Evolutionary conservation across 2,888 invertebrate species (phyloP).

Genomic region (Lasius fuliginosus): DNA sequence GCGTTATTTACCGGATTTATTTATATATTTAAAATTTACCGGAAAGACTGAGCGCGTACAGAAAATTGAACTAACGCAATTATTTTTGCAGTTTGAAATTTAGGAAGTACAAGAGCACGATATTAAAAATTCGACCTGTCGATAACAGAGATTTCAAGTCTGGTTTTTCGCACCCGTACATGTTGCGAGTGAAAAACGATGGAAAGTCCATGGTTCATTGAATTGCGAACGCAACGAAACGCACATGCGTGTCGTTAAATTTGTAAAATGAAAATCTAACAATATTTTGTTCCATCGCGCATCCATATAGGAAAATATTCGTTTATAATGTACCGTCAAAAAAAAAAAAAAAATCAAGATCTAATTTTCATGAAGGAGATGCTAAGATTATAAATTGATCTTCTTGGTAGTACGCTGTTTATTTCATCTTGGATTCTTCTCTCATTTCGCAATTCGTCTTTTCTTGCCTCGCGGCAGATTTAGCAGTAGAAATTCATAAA

Average conservation of each 20-base stretch:
- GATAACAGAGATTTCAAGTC: constrained; percentile 50
- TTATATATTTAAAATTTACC: background rate
- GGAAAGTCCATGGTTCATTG: constrained; percentile 39
- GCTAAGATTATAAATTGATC: constrained; percentile 18
- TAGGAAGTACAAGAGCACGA: constrained; percentile 41
- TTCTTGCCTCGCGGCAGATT: constrained; percentile 12
- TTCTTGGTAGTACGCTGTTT: background rate
- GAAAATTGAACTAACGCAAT: constrained; percentile 46
- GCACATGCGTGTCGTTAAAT: constrained; percentile 35
- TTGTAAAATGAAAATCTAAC: constrained; percentile 28
- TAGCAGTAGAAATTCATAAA: constrained; percentile 28
- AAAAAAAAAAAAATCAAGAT: constrained; percentile 17
- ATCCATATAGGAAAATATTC: background rate
- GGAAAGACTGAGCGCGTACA: background rate
- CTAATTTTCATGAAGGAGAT: background rate
- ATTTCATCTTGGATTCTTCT: background rate
- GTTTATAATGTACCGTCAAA: background rate
- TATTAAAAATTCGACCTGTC: constrained; percentile 56
- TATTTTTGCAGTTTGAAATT: constrained; percentile 46
- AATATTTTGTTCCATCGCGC: constrained; percentile 11
- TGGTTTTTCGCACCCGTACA: constrained; percentile 47
- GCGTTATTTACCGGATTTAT: background rate
- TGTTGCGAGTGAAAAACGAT: constrained; percentile 49
- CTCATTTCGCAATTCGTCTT: constrained; percentile 7
- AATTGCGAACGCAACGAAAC: constrained; percentile 40